Evolutionary conservation across 1,140 invertebrate species (phyloP).

Genomic region (Lepidostoma basale): DNA sequence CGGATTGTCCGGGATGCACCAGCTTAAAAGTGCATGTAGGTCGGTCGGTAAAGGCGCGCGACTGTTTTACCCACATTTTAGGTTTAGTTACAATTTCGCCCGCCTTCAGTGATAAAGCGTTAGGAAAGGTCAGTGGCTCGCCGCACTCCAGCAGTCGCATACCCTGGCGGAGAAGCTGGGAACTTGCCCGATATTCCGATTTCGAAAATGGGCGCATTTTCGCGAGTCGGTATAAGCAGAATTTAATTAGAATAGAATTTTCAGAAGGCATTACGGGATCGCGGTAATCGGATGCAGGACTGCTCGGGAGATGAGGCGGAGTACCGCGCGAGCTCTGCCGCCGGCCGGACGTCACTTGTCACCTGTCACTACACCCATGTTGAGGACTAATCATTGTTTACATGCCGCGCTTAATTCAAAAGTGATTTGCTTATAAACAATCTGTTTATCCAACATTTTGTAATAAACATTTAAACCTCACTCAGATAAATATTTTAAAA

Average conservation of each 20-base stretch:
- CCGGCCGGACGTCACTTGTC: neutral
- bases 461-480: no score
- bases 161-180: conserved; percentile 45
- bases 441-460: no score
- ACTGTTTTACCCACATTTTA: conserved; percentile 34
- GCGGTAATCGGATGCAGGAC: neutral
- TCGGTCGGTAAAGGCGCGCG: conserved; percentile 56
- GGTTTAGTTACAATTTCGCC: conserved; percentile 49
- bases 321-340: neutral
- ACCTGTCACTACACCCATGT: no score
- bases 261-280: neutral
- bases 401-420: no score
- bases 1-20: conserved; percentile 30
- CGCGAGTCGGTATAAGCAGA: neutral
- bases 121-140: conserved; percentile 55
- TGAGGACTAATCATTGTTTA: no score
- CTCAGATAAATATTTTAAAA: no score
- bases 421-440: no score
- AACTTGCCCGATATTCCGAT: conserved; percentile 22
- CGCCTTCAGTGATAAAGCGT: conserved; percentile 56
- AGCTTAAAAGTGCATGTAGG: conserved; percentile 61
- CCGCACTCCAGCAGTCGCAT: conserved; percentile 27
- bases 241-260: neutral
- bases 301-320: neutral
- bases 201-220: neutral